Percentiles rank a stretch among this genome's conserved stretches.
Evolutionary conservation across 1,140 invertebrate genomes (phyloP).

Genomic region (Cylas formicarius): DNA sequence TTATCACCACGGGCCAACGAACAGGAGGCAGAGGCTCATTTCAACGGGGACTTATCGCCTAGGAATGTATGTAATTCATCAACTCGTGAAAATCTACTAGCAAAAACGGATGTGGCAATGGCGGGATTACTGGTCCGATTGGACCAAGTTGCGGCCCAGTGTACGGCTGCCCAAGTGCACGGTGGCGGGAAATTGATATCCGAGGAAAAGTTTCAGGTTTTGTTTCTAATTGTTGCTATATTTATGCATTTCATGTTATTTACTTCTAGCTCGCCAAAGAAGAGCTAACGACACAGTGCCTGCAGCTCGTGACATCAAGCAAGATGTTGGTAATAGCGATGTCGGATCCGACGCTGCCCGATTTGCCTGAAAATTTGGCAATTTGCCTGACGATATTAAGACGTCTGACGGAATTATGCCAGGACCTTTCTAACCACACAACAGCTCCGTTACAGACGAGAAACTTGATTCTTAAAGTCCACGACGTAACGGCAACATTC

Average conservation of each 20-base stretch:
- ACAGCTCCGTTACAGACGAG: conserved; percentile 69
- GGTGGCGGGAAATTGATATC: conserved; percentile 63
- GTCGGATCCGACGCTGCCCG: conserved; percentile 53
- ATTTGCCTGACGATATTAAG: conserved; percentile 63
- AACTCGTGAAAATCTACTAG: conserved; percentile 49
- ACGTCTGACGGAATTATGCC: conserved; percentile 58
- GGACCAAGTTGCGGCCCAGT: conserved; percentile 60
- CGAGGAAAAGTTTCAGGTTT: conserved; percentile 62
- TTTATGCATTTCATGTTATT: conserved; percentile 6
- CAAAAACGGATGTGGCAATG: conserved; percentile 60
- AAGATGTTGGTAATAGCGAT: conserved; percentile 75
- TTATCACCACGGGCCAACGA: neutral
- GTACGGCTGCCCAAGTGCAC: conserved; percentile 58
- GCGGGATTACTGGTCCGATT: conserved; percentile 55
- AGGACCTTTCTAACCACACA: conserved; percentile 64
- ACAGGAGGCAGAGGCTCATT: neutral
- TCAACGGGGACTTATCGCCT: conserved; percentile 6
- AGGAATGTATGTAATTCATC: conserved; percentile 34
- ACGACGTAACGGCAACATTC: conserved; percentile 72
- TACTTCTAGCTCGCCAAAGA: conserved; percentile 58
- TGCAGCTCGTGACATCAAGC: conserved; percentile 74
- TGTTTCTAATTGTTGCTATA: conserved; percentile 15
- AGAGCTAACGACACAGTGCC: conserved; percentile 67
- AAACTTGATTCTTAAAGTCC: conserved; percentile 70
- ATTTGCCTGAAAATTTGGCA: conserved; percentile 56